Percentiles rank a stretch among this genome's conserved stretches.
Conservation (phyloP, 2,113 vertebrate genomes). For the Leptobrachium leishanense region DNA sequence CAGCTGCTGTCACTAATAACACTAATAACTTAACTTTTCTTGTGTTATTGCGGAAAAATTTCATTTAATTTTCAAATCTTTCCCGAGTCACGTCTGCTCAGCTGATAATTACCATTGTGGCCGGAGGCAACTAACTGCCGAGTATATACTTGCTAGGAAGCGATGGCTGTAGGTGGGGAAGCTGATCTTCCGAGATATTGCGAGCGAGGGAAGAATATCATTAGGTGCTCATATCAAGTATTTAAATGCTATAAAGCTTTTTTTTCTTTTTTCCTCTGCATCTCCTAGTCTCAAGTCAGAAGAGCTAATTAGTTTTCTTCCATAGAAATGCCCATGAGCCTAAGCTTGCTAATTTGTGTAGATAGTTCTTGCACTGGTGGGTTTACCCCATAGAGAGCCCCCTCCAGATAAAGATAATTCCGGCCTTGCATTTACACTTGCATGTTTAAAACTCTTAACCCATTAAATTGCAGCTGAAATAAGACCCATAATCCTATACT, state of each 20-base stretch:
- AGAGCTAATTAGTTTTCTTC: slow-evolving; percentile 21
- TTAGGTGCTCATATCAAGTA: slow-evolving; percentile 29
- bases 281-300: neutral
- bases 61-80: slow-evolving; percentile 39
- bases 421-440: no score
- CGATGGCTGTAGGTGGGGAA: neutral
- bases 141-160: neutral
- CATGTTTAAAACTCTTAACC: no score
- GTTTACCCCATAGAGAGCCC: no score
- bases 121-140: neutral
- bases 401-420: no score
- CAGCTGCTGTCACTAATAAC: slow-evolving; percentile 4
- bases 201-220: neutral
- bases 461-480: no score
- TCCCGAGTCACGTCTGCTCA: slow-evolving; percentile 9
- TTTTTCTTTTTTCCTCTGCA: neutral
- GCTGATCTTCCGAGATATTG: neutral
- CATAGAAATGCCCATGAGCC: neutral
- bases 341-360: no score
- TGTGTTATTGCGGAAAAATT: slow-evolving; percentile 2
- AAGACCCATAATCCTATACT: no score
- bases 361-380: no score
- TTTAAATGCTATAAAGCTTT: slow-evolving; percentile 16
- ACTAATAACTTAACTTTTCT: slow-evolving; percentile 15
- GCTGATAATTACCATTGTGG: slow-evolving; percentile 27